Base-by-base conservation (phyloP, 2,113 vertebrate species). In the Prunella fulvescens region DNA sequence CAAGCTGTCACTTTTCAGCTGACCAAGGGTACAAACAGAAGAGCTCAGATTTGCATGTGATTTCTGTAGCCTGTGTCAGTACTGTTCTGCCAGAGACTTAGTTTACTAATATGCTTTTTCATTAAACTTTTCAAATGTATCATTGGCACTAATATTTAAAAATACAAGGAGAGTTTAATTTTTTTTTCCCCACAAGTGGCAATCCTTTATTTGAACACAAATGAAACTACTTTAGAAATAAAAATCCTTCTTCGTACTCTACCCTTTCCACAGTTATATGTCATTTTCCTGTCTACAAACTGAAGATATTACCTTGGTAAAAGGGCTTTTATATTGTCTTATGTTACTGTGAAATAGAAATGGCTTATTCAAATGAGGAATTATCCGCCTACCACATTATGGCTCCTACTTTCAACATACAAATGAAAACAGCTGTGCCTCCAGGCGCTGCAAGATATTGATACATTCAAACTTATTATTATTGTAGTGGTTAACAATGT, bases 291-390 rank as follows among this genome's bases (percentile, higher is more conserved):
- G 64, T 74, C 90, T 90, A 56, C 60, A 64, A n/a, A 78, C 51
- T 42, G 72, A 90, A 93, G 76, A 64, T 73, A 78, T 8, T 86
- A 53, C 66, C 56, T 90, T 92, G 56, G 18, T 56, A 84, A 83
- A 86, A 86, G n/a, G 44, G 44, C 44, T 93, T 91, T 92, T 93
- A 53, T 87, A 40, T 73, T 77, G 80, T 92, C 60, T 86, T 83
- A 29, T 6, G 7, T 71, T 86, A 47, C 50, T 56, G 37, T 64
- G 76, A 92, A 92, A 86, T 39, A 90, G 72, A 86, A 88, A 26
- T 56, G n/a, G 22, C 50, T 92, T 93, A 88, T 93, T 95, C 76
- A 96, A 74, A 96, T 83, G 87, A 94, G 76, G 47, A 87, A 90
- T 96, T 96, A 92, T 88, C 82, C 2, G 22, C 72, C 84, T 96